A percentile compares a stretch with the other conserved stretches of the same genome.
Evolutionary conservation across 2,113 vertebrate species (phyloP).

Genomic region (Heloderma charlesbogerti): DNA sequence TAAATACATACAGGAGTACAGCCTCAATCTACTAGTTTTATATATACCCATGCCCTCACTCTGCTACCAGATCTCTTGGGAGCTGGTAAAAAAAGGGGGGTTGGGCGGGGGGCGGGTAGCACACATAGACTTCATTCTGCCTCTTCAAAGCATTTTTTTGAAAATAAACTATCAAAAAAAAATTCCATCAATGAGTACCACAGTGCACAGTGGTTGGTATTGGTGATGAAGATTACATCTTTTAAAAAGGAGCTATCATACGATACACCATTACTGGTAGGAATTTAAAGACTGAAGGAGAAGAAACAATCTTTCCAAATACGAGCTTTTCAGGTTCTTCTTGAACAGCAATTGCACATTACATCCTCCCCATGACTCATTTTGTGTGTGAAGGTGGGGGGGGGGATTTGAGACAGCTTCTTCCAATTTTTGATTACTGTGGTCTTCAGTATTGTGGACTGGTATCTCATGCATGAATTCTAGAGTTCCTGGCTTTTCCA

Average conservation of each 20-base stretch:
- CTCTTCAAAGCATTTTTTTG: slow-evolving; percentile 31
- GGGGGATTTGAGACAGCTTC: slow-evolving; percentile 50
- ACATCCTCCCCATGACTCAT: slow-evolving; percentile 32
- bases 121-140: slow-evolving; percentile 34
- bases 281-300: slow-evolving; percentile 47
- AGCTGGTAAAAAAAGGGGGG: not conserved
- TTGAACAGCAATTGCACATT: slow-evolving; percentile 43
- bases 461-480: slow-evolving; percentile 40
- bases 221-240: slow-evolving; percentile 63
- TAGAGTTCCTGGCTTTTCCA: slow-evolving; percentile 49
- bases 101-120: not conserved
- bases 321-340: slow-evolving; percentile 25
- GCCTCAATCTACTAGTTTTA: not conserved
- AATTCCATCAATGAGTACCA: slow-evolving; percentile 56
- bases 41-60: not conserved
- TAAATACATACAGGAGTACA: not conserved
- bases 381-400: not conserved
- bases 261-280: slow-evolving; percentile 27
- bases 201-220: slow-evolving; percentile 56
- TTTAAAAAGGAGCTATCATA: slow-evolving; percentile 56
- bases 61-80: slow-evolving; percentile 3
- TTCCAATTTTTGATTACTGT: slow-evolving; percentile 59
- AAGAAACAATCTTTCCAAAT: slow-evolving; percentile 52
- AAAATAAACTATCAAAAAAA: slow-evolving; percentile 52
- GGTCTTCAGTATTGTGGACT: slow-evolving; percentile 40